Percentiles rank a stretch among this genome's conserved stretches.
These are phyloP conservation scores for Chelonia mydas DNA, from an alignment of 2,797 vertebrate genomes.

Conservation along the genomic window DNA sequence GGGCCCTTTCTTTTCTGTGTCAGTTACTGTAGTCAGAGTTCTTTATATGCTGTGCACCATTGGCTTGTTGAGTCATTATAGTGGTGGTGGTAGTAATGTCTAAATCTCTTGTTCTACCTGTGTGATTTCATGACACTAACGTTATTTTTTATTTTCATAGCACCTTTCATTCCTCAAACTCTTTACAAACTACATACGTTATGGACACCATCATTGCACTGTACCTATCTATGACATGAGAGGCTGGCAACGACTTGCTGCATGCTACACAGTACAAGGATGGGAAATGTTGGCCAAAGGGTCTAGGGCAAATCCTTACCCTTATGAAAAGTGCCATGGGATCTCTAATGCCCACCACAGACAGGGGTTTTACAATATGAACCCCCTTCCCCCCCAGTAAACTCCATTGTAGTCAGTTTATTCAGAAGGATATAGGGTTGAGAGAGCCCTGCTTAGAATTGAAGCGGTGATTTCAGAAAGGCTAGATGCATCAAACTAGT, in stretches of 20 bases:
- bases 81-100: background rate
- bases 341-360: background rate
- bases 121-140: too few species aligned
- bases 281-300: background rate
- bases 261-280: fast-evolving
- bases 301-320: background rate
- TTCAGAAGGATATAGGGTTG: background rate
- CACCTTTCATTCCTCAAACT: background rate
- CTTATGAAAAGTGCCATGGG: background rate
- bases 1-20: background rate
- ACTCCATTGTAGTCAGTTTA: background rate
- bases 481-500: background rate
- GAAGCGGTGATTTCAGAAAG: background rate
- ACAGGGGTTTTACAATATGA: background rate
- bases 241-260: too few species aligned
- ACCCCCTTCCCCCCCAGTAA: background rate
- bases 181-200: background rate
- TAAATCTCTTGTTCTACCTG: background rate
- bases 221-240: background rate
- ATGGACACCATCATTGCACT: background rate
- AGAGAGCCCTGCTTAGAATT: background rate
- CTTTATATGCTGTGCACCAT: background rate
- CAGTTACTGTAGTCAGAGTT: background rate
- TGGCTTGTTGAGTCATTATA: background rate
- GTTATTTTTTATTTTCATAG: background rate